Conservation (phyloP, 1,140 invertebrate genomes). For the Drosophila melanogaster region DNA sequence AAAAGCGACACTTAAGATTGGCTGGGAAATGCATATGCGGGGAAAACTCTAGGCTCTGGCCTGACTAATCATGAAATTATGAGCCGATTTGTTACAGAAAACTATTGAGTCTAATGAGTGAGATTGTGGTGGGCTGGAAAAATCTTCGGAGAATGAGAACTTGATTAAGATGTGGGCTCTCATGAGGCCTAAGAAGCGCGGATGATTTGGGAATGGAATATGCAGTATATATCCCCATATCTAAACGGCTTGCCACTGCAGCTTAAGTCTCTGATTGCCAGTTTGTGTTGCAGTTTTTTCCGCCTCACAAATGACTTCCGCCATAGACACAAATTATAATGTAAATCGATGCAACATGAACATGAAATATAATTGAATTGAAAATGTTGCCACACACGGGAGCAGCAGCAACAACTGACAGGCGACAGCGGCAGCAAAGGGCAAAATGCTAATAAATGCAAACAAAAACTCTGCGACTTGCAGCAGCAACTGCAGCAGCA, state of each 20-base stretch:
- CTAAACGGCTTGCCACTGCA: background rate
- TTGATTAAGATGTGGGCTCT: slow-evolving; percentile 71
- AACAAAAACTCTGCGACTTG: slow-evolving; percentile 34
- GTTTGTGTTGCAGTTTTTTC: slow-evolving; percentile 12
- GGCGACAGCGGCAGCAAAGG: slow-evolving; percentile 61
- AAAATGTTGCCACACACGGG: slow-evolving; percentile 78
- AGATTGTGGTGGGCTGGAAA: slow-evolving; percentile 7
- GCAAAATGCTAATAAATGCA: slow-evolving; percentile 81
- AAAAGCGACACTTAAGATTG: slow-evolving; percentile 67
- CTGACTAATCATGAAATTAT: slow-evolving; percentile 77
- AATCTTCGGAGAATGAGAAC: slow-evolving; percentile 21
- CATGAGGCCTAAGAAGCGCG: slow-evolving; percentile 17
- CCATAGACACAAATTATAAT: slow-evolving; percentile 80
- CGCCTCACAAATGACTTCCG: slow-evolving; percentile 75
- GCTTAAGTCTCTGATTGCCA: slow-evolving; percentile 19
- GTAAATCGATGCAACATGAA: slow-evolving; percentile 82
- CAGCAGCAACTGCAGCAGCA: slow-evolving; percentile 12
- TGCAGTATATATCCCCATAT: slow-evolving; percentile 6
- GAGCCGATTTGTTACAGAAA: slow-evolving; percentile 71
- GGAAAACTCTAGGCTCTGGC: slow-evolving; percentile 15
- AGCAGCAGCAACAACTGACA: slow-evolving; percentile 64
- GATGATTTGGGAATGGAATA: slow-evolving; percentile 13
- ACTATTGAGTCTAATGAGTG: slow-evolving; percentile 32
- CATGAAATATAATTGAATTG: slow-evolving; percentile 83
- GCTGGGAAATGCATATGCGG: slow-evolving; percentile 5